Evolutionary conservation across 2,888 invertebrate genomes (phyloP), one percentile per base, ranked within the genome.

Genomic region (Ornithoptera priamus): DNA sequence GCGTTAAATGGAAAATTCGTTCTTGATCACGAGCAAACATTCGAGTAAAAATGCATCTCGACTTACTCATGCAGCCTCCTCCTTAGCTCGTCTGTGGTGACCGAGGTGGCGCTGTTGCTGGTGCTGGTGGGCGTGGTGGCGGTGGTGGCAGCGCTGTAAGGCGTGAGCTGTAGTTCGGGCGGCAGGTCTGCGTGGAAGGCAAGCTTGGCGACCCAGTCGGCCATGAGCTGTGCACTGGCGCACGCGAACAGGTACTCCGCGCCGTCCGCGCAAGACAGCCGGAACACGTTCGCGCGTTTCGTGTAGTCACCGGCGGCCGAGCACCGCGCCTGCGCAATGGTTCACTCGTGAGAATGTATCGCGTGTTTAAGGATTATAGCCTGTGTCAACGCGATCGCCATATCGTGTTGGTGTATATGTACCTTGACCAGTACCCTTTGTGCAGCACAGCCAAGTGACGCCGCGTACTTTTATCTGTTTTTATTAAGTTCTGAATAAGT

Each of bases 241-340:
- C 97, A 96, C 61, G 97, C 94, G 87, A 99, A 98, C 73, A 99
- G 93, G 89, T 96, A 99, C 90, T 99, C 98, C 0, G 99, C 97
- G 2, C 98, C 98, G 86, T 99, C 99, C 0, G 95, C 95, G 75
- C 98, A 94, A 65, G 94, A 94, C 70, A 99, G 90, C 61, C 99
- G 95, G 93, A 98, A 98, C 50, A 99, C 98, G 83, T 98, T 94
- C 82, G 98, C 98, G 82, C 97, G 96, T 88, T 99, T 99, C 18
- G 97, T 97, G 90, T 99, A 99, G 90, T 99, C 98, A 42, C 96
- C 95, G 2, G 99, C 99, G 12, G 96, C 95, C 69, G 95, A 95
- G 85, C 98, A 99, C 59, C 94, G 94, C 0, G 98, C 98, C 86
- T 96, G 94, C 0, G 78, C 92, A 53, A 1, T 20, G 22, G 24